These are phyloP conservation scores for Hippocampus comes DNA, from an alignment of 2,113 vertebrate genomes.

Conservation along the genomic window DNA sequence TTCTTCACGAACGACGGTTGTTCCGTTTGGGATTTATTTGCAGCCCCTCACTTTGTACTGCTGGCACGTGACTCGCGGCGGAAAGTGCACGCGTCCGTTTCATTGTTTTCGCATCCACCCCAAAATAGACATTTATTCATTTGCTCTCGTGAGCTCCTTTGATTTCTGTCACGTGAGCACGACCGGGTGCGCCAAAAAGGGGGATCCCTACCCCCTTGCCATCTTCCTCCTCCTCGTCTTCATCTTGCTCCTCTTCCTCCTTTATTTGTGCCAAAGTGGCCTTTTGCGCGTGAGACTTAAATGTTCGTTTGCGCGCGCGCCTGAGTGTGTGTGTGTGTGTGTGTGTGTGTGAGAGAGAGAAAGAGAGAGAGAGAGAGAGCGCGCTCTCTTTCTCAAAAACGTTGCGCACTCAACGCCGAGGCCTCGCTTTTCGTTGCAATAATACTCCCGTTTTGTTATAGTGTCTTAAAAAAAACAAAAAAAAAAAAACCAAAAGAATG, in stretches of 20 bases:
- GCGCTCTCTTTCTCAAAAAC: too few relatives aligned
- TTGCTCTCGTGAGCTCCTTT: too few relatives aligned
- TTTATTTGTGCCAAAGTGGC: slow-evolving; percentile 22
- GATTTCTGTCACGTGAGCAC: background rate
- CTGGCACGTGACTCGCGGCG: background rate
- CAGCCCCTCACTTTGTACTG: background rate
- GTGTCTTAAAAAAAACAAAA: too few relatives aligned
- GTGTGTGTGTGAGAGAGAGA: too few relatives aligned
- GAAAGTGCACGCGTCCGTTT: background rate
- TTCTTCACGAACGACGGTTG: too few relatives aligned
- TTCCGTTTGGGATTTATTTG: too few relatives aligned
- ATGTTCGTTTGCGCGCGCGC: background rate
- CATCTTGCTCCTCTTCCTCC: background rate
- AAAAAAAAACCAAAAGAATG: background rate
- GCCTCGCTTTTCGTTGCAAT: background rate
- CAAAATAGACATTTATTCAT: too few relatives aligned
- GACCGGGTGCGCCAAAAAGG: slow-evolving; percentile 25
- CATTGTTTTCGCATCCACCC: background rate
- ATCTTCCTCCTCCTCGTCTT: background rate
- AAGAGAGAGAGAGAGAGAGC: too few relatives aligned
- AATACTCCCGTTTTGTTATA: background rate
- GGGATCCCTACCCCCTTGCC: slow-evolving; percentile 23
- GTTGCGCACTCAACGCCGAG: background rate
- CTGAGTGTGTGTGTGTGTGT: background rate
- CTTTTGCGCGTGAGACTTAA: slow-evolving; percentile 5